Percentiles rank a stretch among this genome's conserved stretches.
Evolutionary conservation across 1,140 invertebrate genomes (phyloP).

Genomic region (Tetramorium parvispinum): DNA sequence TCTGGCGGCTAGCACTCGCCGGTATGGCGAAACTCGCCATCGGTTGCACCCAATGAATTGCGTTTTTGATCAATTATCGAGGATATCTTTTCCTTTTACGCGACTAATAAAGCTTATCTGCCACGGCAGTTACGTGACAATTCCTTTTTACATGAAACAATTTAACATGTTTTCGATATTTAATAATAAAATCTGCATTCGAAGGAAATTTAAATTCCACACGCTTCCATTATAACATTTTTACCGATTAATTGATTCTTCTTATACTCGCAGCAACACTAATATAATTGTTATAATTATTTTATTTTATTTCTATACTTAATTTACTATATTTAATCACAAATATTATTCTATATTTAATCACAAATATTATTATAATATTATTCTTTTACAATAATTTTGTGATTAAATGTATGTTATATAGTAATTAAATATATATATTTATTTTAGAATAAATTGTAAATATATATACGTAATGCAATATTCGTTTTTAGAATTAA

Average conservation of each 20-base stretch:
- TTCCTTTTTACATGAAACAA: not conserved
- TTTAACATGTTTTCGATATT: not conserved
- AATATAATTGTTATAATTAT: not conserved
- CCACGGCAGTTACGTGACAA: not conserved
- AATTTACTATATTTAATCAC: not conserved
- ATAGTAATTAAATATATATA: too few species aligned
- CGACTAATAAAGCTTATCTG: conserved; percentile 6
- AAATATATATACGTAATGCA: not conserved
- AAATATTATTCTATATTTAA: not conserved
- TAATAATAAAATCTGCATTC: not conserved
- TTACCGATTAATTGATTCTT: not conserved
- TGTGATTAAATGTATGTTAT: too few species aligned
- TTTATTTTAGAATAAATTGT: not conserved
- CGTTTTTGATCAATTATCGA: conserved; percentile 40
- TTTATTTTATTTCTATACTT: not conserved
- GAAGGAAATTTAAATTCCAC: not conserved
- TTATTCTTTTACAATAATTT: not conserved
- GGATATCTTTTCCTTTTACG: not conserved
- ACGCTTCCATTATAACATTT: not conserved
- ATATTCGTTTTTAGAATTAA: not conserved
- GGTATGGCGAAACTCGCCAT: not conserved
- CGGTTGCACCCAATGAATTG: conserved; percentile 6
- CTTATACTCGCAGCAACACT: not conserved
- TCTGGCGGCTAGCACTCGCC: not conserved
- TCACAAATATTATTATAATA: not conserved